Conservation (phyloP, 2,113 vertebrate species). For the Tachycineta bicolor region DNA sequence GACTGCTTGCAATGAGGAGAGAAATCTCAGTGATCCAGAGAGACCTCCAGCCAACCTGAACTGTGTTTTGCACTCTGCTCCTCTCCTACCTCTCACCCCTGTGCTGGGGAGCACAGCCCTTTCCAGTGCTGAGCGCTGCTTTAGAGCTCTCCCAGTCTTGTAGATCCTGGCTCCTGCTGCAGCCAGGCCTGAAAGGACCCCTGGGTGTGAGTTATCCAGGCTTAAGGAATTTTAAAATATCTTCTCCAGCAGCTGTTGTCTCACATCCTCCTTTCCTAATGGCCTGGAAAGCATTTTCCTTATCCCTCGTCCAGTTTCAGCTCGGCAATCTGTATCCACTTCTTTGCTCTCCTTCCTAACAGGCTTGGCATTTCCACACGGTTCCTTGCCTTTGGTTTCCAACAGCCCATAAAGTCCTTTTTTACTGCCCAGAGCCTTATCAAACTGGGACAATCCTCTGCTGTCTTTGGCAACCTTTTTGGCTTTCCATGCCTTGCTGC, state of each 20-base stretch:
- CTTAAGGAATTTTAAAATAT: conserved; percentile 13
- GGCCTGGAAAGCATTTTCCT: conserved; percentile 45
- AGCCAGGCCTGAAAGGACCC: neutral
- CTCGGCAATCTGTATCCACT: neutral
- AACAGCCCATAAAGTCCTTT: neutral
- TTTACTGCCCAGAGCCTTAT: neutral
- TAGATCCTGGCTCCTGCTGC: neutral
- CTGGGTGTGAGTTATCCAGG: conserved; percentile 12
- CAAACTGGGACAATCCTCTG: neutral
- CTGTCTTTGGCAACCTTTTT: conserved; percentile 50
- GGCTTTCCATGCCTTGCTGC: conserved; percentile 25
- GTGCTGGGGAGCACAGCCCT: accelerated
- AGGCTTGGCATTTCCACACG: neutral
- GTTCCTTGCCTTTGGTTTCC: conserved; percentile 4
- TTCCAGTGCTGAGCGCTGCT: accelerated
- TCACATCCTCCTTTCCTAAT: conserved; percentile 21
- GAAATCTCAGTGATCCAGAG: accelerated
- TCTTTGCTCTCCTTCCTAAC: neutral
- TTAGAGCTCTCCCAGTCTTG: neutral
- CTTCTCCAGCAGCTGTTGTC: conserved; percentile 38
- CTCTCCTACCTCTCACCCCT: neutral
- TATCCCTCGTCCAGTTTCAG: neutral
- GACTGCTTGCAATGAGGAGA: neutral
- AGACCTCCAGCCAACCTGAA: neutral
- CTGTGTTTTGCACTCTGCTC: neutral